These are phyloP conservation scores for Pinna nobilis DNA, from an alignment of 1,140 invertebrate species.

Conservation along the genomic window DNA sequence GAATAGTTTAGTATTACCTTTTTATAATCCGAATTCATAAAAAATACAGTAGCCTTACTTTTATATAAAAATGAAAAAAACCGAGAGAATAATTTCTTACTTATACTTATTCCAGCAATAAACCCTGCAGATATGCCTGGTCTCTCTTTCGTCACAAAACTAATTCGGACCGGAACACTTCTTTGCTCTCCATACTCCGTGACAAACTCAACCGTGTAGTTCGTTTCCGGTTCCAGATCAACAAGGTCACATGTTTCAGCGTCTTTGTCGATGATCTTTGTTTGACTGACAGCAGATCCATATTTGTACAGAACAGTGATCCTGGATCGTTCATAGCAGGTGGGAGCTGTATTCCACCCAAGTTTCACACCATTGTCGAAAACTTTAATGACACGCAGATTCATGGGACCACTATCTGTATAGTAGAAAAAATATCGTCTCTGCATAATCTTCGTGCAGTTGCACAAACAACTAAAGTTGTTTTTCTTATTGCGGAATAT, in stretches of 20 bases:
- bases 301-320: constrained; percentile 10
- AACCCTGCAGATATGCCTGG: background rate
- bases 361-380: constrained; percentile 9
- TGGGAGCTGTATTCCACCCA: constrained; percentile 20
- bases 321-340: constrained; percentile 6
- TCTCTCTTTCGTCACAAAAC: constrained; percentile 19
- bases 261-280: constrained; percentile 5
- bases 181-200: constrained; percentile 6
- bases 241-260: constrained; percentile 5
- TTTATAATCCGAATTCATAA: too few species aligned
- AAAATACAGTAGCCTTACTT: too few species aligned
- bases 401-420: constrained; percentile 34
- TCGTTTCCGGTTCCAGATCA: constrained; percentile 14
- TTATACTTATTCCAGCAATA: background rate
- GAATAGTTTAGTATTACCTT: too few species aligned
- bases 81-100: background rate
- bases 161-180: constrained; percentile 26
- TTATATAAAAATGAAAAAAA: background rate
- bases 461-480: too few species aligned
- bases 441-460: too few species aligned
- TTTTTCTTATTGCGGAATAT: too few species aligned
- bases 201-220: constrained; percentile 25
- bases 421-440: background rate
- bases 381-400: constrained; percentile 7
- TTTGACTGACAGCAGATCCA: background rate